Percentiles rank a stretch among this genome's conserved stretches.
phyloP scores from a whole-genome alignment of 2,797 vertebrate species.

The Hydrocynus forskahlii region DNA sequence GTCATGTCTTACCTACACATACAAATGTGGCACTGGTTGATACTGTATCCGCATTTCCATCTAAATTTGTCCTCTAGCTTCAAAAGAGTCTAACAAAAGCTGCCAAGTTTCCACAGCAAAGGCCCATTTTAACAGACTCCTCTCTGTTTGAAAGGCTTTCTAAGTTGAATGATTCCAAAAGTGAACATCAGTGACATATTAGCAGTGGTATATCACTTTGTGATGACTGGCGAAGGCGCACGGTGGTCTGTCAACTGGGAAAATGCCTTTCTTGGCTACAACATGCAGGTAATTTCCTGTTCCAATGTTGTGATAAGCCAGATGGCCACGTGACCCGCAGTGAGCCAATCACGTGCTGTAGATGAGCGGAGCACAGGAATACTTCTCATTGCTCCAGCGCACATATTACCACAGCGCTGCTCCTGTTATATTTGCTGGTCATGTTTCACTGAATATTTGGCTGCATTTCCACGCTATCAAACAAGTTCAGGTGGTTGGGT shows the following conservation, averaged over 20 bases:
- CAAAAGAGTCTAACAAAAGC: too few relatives aligned
- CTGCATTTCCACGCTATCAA: conserved; percentile 36
- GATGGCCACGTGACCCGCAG: conserved; percentile 5
- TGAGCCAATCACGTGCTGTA: neutral
- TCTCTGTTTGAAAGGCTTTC: neutral
- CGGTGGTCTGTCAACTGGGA: neutral
- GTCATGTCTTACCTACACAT: too few relatives aligned
- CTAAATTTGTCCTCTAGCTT: too few relatives aligned
- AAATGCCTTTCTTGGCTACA: neutral
- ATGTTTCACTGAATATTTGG: conserved; percentile 38
- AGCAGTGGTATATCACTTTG: neutral
- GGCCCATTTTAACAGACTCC: neutral
- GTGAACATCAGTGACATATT: neutral
- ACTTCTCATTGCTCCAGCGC: conserved; percentile 1
- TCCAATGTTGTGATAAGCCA: conserved; percentile 8
- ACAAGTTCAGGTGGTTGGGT: conserved; percentile 39
- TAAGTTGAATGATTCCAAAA: neutral
- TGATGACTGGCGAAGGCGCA: neutral
- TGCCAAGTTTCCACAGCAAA: too few relatives aligned
- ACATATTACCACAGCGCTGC: neutral
- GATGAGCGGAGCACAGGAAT: neutral
- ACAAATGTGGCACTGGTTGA: too few relatives aligned
- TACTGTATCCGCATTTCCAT: too few relatives aligned
- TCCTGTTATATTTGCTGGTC: conserved; percentile 30
- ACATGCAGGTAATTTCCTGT: conserved; percentile 17